Conservation (phyloP, 2,888 invertebrate genomes). For the Trichogramma dendrolimi region DNA sequence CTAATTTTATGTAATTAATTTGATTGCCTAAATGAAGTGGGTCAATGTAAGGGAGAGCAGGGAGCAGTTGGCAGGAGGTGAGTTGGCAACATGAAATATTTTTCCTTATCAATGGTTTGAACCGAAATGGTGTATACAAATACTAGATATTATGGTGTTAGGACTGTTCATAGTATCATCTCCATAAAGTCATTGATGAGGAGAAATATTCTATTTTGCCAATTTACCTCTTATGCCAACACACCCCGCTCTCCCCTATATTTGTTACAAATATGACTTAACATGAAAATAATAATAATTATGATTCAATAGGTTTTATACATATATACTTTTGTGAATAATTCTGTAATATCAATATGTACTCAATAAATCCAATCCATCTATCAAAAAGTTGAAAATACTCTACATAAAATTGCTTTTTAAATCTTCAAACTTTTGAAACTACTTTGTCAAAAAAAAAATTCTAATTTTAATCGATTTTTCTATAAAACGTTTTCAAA, state of each 20-base stretch:
- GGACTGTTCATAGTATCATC: no score
- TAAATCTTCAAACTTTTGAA: background rate
- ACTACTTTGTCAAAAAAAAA: background rate
- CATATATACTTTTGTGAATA: background rate
- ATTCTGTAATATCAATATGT: background rate
- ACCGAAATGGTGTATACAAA: no score
- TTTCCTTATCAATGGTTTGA: no score
- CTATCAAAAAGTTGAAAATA: background rate
- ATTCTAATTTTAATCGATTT: background rate
- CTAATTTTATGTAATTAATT: no score
- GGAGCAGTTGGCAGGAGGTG: no score
- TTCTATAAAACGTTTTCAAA: no score
- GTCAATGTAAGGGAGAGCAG: conserved; percentile 23
- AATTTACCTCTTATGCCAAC: background rate
- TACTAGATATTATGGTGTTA: no score
- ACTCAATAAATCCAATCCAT: background rate
- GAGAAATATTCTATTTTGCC: no score
- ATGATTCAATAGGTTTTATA: background rate
- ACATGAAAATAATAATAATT: conserved; percentile 27
- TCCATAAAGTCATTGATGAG: no score
- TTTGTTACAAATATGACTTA: conserved; percentile 23
- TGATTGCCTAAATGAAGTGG: background rate
- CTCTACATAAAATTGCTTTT: background rate
- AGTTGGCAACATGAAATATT: no score
- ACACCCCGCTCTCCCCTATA: background rate